Evolutionary conservation across 2,113 vertebrate genomes (phyloP), one percentile per base, ranked within the genome.

Genomic region (Pluvianellus socialis): DNA sequence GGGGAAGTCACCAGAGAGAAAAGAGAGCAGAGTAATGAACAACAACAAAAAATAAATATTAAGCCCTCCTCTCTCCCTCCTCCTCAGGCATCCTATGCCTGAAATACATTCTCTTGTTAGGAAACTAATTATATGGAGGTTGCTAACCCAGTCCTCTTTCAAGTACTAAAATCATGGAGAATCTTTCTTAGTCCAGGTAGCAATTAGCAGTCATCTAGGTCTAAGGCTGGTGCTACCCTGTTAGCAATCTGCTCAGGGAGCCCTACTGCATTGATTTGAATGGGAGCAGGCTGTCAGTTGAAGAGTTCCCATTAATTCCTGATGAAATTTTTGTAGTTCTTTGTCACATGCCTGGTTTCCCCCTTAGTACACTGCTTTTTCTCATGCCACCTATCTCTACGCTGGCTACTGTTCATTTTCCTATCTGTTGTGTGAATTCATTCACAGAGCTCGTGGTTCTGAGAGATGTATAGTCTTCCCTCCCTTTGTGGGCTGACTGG

Each of bases 51-150:
- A 38, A 32, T 7, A 19, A 9, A 26, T 4, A 17, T 9, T 6
- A 23, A 47, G 8, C 28, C n/a, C 7, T 94, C 72, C 32, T 87
- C 33, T 81, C 33, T 92, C 32, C 23, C 15, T 71, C 32, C 79
- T 93, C 33, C 62, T 86, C 59, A 42, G 65, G 23, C 72, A 71
- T 77, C 22, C 14, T 81, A n/a, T 3, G 1, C 59, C 33, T 86
- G 82, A 86, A 86, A 75, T 86, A 15, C n/a, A 94, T 93, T 83
- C 28, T 92, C 35, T 88, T 90, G 12, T 88, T 91, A 91, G 86
- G 65, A 72, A 79, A 61, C 61, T 91, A 91, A 92, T 96, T 95
- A 95, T 56, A 49, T 4, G 3, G 62, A 81, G 77, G 32, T 84
- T 86, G 30, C 65, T 79, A 88, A 67, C 52, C 79, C 35, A 79